Percentiles rank a stretch among this genome's conserved stretches.
These are phyloP conservation scores for Apotomis betuletana DNA, from an alignment of 2,888 invertebrate genomes.

Conservation along the genomic window DNA sequence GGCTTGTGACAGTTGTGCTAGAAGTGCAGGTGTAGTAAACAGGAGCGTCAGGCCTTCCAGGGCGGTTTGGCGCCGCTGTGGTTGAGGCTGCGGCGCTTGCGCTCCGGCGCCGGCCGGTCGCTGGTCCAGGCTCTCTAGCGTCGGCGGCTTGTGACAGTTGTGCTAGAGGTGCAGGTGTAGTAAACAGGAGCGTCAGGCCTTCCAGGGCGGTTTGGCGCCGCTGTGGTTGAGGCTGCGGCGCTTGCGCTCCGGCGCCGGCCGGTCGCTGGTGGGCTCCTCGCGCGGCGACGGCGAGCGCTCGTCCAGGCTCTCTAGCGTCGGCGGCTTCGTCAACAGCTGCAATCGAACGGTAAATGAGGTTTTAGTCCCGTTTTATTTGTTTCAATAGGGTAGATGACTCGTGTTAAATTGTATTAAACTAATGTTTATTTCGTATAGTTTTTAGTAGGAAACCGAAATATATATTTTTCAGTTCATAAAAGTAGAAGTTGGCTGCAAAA, in stretches of 20 bases:
- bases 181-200: no score
- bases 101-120: constrained; percentile 58
- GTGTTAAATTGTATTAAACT: no score
- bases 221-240: constrained; percentile 50
- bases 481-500: no score
- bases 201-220: constrained; percentile 72
- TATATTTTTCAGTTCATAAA: no score
- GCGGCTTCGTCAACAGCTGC: constrained; percentile 82
- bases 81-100: constrained; percentile 47
- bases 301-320: constrained; percentile 58
- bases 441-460: no score
- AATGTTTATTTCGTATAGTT: no score
- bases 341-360: constrained; percentile 1
- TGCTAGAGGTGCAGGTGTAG: no score
- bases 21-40: no score
- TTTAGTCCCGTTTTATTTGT: background rate
- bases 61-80: constrained; percentile 48
- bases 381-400: no score
- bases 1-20: no score
- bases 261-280: constrained; percentile 75
- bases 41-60: no score
- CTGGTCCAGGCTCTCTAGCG: constrained; percentile 63
- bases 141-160: constrained; percentile 82
- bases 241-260: constrained; percentile 49
- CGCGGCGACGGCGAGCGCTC: constrained; percentile 36